Percentiles rank a stretch among this genome's conserved stretches.
Evolutionary conservation across 2,797 vertebrate species (phyloP).

Genomic region (Lepus oiostolus): DNA sequence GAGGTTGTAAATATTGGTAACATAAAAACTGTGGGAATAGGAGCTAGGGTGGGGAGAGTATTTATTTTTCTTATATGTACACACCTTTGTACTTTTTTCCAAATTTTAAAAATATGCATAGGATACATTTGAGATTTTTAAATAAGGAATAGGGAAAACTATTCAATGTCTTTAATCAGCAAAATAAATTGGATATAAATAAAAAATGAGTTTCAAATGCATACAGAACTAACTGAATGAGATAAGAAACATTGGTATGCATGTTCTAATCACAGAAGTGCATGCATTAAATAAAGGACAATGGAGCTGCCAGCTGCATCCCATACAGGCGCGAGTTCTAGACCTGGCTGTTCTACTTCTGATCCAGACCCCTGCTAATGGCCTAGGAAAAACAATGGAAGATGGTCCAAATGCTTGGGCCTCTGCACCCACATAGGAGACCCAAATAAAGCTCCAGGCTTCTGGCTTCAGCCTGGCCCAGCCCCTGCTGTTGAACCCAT

Average conservation of each 20-base stretch:
- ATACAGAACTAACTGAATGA: background rate
- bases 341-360: too few species aligned
- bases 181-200: constrained; percentile 26
- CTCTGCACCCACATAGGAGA: too few species aligned
- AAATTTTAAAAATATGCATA: background rate
- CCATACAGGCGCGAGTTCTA: too few species aligned
- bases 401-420: too few species aligned
- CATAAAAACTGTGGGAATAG: background rate
- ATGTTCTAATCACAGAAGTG: background rate
- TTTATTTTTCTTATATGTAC: constrained; percentile 4
- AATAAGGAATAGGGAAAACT: constrained; percentile 3
- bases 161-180: background rate
- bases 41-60: background rate
- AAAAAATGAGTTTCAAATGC: constrained; percentile 5
- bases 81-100: background rate
- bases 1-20: background rate
- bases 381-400: too few species aligned
- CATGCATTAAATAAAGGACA: background rate
- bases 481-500: too few species aligned
- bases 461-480: too few species aligned
- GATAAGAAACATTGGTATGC: background rate
- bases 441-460: too few species aligned
- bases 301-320: too few species aligned
- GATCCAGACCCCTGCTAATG: too few species aligned
- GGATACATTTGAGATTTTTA: constrained; percentile 28